Percentiles rank a stretch among this genome's conserved stretches.
These are phyloP conservation scores for Rhineura floridana DNA, from an alignment of 2,113 vertebrate species.

Conservation along the genomic window DNA sequence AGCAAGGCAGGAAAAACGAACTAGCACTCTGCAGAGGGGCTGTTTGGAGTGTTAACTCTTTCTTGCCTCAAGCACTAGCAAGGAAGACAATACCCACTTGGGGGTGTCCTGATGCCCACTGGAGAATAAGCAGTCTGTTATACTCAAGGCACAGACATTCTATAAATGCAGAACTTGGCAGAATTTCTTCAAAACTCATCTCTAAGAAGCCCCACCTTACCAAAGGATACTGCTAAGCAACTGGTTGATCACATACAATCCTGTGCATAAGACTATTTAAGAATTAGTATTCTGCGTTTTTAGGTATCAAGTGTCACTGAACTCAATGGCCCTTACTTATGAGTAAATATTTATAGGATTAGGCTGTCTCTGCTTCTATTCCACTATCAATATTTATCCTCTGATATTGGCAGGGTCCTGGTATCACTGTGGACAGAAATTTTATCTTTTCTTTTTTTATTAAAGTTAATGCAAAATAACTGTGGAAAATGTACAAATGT, in stretches of 20 bases:
- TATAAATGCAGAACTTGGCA: neutral
- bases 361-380: neutral
- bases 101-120: too few species aligned
- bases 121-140: too few species aligned
- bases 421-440: neutral
- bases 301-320: neutral
- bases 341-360: neutral
- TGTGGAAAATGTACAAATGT: neutral
- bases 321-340: neutral
- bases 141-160: neutral
- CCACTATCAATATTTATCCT: neutral
- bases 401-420: accelerated
- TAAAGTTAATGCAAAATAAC: neutral
- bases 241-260: neutral
- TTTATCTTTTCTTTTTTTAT: neutral
- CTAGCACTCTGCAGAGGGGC: too few species aligned
- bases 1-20: too few species aligned
- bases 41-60: too few species aligned
- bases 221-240: neutral
- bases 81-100: too few species aligned
- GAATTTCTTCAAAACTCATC: neutral
- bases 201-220: neutral
- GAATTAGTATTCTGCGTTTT: neutral
- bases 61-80: too few species aligned
- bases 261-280: neutral